These are phyloP conservation scores for Spheniscus humboldti DNA, from an alignment of 2,797 vertebrate genomes.

Conservation along the genomic window DNA sequence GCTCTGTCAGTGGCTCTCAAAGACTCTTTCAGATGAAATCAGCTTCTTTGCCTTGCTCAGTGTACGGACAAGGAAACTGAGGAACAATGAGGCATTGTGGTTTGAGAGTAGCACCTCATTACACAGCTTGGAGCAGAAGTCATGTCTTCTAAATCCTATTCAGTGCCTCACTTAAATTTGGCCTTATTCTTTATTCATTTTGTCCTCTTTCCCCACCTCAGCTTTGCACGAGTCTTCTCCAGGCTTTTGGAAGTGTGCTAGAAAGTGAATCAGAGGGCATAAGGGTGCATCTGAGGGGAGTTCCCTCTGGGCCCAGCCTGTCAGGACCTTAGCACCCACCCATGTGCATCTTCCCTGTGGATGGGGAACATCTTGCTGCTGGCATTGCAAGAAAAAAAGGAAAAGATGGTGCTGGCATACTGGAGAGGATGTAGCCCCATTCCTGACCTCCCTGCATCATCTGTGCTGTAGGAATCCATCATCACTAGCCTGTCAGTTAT, in stretches of 20 bases:
- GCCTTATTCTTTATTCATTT: background rate
- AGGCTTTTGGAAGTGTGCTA: background rate
- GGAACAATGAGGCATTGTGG: background rate
- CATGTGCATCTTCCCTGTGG: background rate
- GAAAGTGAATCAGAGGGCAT: background rate
- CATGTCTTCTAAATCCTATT: background rate
- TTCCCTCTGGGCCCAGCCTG: background rate
- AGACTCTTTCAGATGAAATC: background rate
- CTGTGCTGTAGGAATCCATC: background rate
- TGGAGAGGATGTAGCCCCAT: background rate
- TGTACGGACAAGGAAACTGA: background rate
- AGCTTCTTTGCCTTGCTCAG: background rate
- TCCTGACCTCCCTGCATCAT: constrained; percentile 3
- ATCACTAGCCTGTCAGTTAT: background rate
- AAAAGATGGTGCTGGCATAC: background rate
- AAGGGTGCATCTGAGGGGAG: background rate
- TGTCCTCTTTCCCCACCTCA: background rate
- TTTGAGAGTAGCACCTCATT: background rate
- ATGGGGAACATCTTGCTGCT: background rate
- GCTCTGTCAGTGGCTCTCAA: background rate
- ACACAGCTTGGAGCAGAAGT: background rate
- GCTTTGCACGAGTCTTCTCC: background rate
- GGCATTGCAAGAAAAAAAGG: background rate
- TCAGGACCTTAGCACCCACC: background rate
- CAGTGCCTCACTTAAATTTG: background rate